Evolutionary conservation across 2,113 vertebrate genomes (phyloP).

Genomic region (Oryzias javanicus): DNA sequence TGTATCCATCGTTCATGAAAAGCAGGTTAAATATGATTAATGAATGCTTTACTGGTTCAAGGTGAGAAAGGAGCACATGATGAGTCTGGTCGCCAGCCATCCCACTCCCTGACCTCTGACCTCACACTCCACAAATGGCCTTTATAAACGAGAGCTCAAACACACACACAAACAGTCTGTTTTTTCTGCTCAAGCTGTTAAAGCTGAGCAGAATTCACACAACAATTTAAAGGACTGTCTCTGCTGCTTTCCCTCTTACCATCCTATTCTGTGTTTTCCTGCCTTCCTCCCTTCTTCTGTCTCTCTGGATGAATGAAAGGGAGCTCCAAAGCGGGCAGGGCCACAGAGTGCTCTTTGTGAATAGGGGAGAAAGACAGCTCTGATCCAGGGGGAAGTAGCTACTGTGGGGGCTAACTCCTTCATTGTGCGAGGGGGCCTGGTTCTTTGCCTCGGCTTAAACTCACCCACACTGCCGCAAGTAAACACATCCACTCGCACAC

Average conservation of each 20-base stretch:
- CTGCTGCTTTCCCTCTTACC: conserved; percentile 45
- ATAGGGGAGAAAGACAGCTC: conserved; percentile 72
- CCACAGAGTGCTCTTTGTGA: conserved; percentile 78
- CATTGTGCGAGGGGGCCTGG: conserved; percentile 73
- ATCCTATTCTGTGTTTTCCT: conserved; percentile 54
- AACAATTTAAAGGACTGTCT: conserved; percentile 36
- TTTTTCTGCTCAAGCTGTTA: conserved; percentile 11
- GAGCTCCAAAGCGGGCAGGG: conserved; percentile 61
- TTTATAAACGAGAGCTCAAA: conserved; percentile 34
- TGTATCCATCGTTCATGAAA: conserved; percentile 64
- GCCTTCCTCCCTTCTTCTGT: conserved; percentile 39
- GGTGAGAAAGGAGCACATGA: conserved; percentile 12
- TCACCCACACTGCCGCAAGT: conserved; percentile 43
- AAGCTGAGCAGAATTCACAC: conserved; percentile 22
- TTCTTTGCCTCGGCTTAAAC: conserved; percentile 65
- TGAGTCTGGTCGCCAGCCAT: conserved; percentile 34
- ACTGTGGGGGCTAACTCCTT: conserved; percentile 62
- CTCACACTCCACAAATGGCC: conserved; percentile 22
- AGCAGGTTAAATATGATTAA: conserved; percentile 61
- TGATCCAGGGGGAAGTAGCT: conserved; percentile 77
- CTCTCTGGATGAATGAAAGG: conserved; percentile 62
- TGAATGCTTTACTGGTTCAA: conserved; percentile 8
- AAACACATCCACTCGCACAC: conserved; percentile 26
- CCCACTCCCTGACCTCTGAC: conserved; percentile 50
- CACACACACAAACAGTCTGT: conserved; percentile 6